Evolutionary conservation across 2,888 invertebrate genomes (phyloP), one percentile per base, ranked within the genome.

Genomic region (Minunthozetes semirufus): DNA sequence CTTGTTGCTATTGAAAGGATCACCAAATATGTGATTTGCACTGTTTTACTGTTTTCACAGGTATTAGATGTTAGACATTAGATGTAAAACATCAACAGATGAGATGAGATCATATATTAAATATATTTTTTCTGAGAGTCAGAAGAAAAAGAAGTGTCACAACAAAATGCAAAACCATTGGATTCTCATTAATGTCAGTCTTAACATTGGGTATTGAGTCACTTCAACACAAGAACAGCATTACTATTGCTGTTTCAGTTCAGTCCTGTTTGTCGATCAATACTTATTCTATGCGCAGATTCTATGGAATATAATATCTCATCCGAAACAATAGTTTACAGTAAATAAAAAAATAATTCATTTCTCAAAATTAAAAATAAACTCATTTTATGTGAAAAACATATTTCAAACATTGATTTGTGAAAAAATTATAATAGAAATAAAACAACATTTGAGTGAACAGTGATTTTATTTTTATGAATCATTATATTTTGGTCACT

Each of bases 121-220:
- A 68, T 68, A 63, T 33, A 17, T 27, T n/a, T 25, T 61, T 8
- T 61, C n/a, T 27, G 15, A 61, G 42, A 42, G 38, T n/a, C n/a
- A n/a, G n/a, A n/a, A n/a, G n/a, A n/a, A n/a, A n/a, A 11, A 42
- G 68, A 42, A 68, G 68, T 68, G 68, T 68, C 68, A 68, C 63
- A n/a, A 63, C 63, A 63, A 11, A 63, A 63, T 0, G 33, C 63
- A 63, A n/a, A 63, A 29, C 63, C 33, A 33, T 33, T 63, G 63
- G 33, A 63, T 63, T 63, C 33, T 63, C 29, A 38, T 63, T 63
- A 38, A 63, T 63, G 68, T 42, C 42, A 68, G 68, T 68, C 17
- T 68, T 42, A 42, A 17, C 33, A 63, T n/a, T 38, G 25, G 27
- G 63, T 63, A 63, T 33, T 33, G 63, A 63, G 29, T 33, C 63